Evolutionary conservation across 1,140 invertebrate genomes (phyloP), one percentile per base, ranked within the genome.

Genomic region (Drosophila pandora): DNA sequence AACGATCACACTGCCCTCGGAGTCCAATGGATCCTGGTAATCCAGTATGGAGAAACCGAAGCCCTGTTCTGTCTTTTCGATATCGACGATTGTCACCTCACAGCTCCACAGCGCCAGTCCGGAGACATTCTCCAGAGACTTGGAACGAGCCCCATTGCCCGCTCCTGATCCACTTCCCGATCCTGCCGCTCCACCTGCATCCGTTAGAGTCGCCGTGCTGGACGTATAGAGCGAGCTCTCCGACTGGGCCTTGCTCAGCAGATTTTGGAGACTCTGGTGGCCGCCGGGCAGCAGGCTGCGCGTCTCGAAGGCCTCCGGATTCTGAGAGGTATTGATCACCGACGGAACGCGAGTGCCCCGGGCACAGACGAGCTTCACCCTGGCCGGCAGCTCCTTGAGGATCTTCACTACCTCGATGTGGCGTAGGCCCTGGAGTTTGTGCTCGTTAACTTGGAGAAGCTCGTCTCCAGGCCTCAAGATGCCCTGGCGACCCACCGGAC

Each of bases 21-120:
- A 95, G 92, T 98, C 97, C 73, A 97, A 93, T 1, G 97, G 97
- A 92, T 98, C 97, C 93, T 97, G 94, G 92, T 99, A 99, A 92
- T 99, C 98, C 39, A 99, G 93, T 70, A 99, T 98, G 68, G 97
- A 98, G 92, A 99, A 99, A 48, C 98, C 98, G 12, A 99, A 94
- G 3, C 98, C 98, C 67, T 96, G 94, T 77, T 98, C 97, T 47
- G 96, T 96, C 93, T 99, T 99, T 12, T 94, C 92, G 32, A 99
- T 93, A 88, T 97, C 95, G 54, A 99, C 95, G 77, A 96, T 94
- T 68, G 97, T 96, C 39, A 97, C 95, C 80, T 98, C 96, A 79
- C 95, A 95, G 82, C 95, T 96, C 98, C 98, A 99, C 94, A 99
- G 96, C 12, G 97, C 97, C 57, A 98, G 91, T 2, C 97, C 96